Conservation (phyloP, 2,888 invertebrate genomes). For the Vesta saturnalis region DNA sequence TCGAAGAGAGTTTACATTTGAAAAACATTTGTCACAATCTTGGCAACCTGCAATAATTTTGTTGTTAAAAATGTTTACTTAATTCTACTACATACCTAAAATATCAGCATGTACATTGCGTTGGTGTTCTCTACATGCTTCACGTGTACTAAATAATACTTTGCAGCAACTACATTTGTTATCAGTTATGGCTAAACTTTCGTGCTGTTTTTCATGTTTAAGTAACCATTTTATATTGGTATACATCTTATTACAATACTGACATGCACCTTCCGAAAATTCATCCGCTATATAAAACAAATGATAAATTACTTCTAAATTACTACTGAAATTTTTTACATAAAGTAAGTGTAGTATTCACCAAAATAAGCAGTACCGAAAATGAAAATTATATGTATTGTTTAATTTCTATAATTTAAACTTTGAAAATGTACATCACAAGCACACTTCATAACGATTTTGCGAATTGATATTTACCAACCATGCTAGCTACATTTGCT, state of each 20-base stretch:
- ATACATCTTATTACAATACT: constrained; percentile 49
- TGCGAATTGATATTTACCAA: too few species aligned
- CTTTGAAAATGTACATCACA: too few species aligned
- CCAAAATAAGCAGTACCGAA: too few species aligned
- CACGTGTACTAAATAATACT: constrained; percentile 56
- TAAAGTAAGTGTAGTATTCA: too few species aligned
- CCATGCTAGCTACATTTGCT: too few species aligned
- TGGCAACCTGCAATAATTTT: constrained; percentile 55
- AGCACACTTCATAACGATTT: too few species aligned
- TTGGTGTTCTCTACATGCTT: constrained; percentile 59
- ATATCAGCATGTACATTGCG: constrained; percentile 58
- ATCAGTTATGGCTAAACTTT: constrained; percentile 13
- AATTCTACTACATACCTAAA: constrained; percentile 52
- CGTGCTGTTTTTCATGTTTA: constrained; percentile 50
- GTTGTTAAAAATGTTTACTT: too few species aligned
- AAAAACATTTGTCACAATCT: constrained; percentile 62
- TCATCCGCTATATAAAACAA: not conserved
- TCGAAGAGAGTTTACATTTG: constrained; percentile 60
- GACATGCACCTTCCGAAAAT: constrained; percentile 36
- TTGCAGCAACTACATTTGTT: constrained; percentile 59
- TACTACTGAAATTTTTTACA: too few species aligned
- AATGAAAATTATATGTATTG: too few species aligned
- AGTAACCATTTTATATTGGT: constrained; percentile 48
- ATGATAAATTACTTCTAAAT: not conserved
- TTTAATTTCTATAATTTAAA: too few species aligned